These are phyloP conservation scores for Xenops minutus DNA, from an alignment of 2,797 vertebrate species.

Conservation along the genomic window DNA sequence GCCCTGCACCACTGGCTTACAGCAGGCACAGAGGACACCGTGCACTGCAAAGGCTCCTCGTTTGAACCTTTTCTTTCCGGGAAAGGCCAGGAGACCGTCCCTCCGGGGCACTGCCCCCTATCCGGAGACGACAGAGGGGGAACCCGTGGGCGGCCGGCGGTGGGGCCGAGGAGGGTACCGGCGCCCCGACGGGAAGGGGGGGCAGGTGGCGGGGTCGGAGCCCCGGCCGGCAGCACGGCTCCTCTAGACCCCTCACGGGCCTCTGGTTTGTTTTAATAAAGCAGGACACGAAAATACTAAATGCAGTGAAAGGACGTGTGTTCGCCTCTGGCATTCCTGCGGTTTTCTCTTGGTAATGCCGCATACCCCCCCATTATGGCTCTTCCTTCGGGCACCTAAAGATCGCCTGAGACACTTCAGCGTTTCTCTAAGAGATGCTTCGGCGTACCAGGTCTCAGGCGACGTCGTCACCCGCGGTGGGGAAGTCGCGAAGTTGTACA, in stretches of 20 bases:
- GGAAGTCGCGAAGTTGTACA: background rate
- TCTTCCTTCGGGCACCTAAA: background rate
- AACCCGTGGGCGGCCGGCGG: accelerated
- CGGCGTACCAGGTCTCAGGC: background rate
- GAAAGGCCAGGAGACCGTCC: background rate
- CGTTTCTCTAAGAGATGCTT: background rate
- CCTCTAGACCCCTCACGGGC: background rate
- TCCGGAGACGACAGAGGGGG: too few species aligned
- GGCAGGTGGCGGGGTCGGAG: background rate
- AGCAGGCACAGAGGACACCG: background rate
- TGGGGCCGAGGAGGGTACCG: background rate
- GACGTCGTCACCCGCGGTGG: background rate
- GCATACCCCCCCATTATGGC: too few species aligned
- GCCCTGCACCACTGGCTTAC: accelerated
- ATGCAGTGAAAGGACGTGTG: background rate
- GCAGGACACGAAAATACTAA: background rate
- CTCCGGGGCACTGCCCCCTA: background rate
- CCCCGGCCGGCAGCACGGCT: background rate
- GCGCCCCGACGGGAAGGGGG: background rate
- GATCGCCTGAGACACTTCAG: background rate
- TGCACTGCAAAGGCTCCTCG: accelerated
- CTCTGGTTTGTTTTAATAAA: background rate
- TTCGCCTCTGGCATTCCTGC: background rate
- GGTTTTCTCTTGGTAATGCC: background rate
- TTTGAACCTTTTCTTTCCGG: background rate